Percentiles rank a stretch among this genome's conserved stretches.
Evolutionary conservation across 2,888 invertebrate species (phyloP).

Genomic region (Cybosia mesomella): DNA sequence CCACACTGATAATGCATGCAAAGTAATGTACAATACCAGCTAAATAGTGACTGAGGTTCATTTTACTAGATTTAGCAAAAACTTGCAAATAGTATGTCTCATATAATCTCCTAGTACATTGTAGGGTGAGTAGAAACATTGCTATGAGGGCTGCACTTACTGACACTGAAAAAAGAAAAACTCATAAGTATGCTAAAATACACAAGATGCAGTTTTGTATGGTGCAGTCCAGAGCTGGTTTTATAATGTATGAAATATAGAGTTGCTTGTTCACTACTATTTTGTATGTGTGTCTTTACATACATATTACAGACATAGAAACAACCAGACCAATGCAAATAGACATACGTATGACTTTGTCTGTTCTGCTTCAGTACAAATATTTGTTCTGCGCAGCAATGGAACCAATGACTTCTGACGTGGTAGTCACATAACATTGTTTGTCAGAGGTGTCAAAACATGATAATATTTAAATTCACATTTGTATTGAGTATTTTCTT

Average conservation of each 20-base stretch:
- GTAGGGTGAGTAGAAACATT: constrained; percentile 88
- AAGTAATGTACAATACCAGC: constrained; percentile 93
- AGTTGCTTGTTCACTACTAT: no score
- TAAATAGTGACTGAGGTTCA: constrained; percentile 93
- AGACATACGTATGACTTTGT: no score
- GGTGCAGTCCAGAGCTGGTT: no score
- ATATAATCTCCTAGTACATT: constrained; percentile 91
- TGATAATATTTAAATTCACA: not conserved
- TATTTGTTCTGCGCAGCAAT: not conserved
- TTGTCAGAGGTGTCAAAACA: not conserved
- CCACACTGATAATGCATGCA: constrained; percentile 88
- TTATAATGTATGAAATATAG: no score
- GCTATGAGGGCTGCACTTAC: constrained; percentile 88
- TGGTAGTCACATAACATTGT: not conserved
- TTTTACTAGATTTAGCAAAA: constrained; percentile 91
- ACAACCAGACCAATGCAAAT: no score
- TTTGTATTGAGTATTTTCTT: not conserved
- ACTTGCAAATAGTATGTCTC: constrained; percentile 94
- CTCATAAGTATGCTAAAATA: not conserved
- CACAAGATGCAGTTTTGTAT: not conserved
- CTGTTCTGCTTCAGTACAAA: no score
- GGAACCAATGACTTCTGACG: not conserved
- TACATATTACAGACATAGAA: no score
- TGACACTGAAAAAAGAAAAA: constrained; percentile 81
- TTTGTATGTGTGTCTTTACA: no score